These are phyloP conservation scores for Gnathonemus echidnorhynchus DNA, from an alignment of 2,113 vertebrate genomes.

Conservation along the genomic window DNA sequence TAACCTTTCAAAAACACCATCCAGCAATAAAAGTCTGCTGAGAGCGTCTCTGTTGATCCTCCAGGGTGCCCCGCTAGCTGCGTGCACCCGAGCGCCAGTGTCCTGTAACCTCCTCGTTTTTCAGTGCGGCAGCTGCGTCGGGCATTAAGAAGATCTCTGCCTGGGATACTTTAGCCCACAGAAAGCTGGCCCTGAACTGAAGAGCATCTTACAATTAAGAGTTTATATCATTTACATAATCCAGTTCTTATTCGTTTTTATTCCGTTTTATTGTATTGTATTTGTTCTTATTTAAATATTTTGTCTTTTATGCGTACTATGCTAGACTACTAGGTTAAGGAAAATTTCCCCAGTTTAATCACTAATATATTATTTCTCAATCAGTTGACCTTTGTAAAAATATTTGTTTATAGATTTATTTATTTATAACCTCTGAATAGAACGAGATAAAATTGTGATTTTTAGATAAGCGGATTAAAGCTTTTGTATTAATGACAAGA, in stretches of 20 bases:
- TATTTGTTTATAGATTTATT: not conserved
- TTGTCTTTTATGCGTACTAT: not conserved
- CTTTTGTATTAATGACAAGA: not conserved
- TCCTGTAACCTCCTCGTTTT: conserved; percentile 19
- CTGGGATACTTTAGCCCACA: conserved; percentile 27
- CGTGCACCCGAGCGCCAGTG: not conserved
- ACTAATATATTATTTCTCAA: not conserved
- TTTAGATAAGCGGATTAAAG: not conserved
- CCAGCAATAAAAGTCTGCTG: not conserved
- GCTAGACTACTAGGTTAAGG: not conserved
- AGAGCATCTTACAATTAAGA: not conserved
- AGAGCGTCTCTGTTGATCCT: not conserved
- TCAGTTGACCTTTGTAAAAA: not conserved
- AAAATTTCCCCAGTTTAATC: not conserved
- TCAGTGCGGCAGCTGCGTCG: not conserved
- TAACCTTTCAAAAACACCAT: conserved; percentile 50
- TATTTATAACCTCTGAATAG: not conserved
- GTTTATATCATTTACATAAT: not conserved
- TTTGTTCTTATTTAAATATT: not conserved
- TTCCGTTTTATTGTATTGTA: not conserved
- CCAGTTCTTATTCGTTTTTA: not conserved
- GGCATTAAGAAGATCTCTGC: conserved; percentile 6
- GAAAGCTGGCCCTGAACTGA: not conserved
- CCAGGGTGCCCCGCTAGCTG: not conserved
- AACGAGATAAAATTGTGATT: not conserved